phyloP scores from a whole-genome alignment of 1,140 invertebrate genomes.

The Penaeus vannamei region DNA sequence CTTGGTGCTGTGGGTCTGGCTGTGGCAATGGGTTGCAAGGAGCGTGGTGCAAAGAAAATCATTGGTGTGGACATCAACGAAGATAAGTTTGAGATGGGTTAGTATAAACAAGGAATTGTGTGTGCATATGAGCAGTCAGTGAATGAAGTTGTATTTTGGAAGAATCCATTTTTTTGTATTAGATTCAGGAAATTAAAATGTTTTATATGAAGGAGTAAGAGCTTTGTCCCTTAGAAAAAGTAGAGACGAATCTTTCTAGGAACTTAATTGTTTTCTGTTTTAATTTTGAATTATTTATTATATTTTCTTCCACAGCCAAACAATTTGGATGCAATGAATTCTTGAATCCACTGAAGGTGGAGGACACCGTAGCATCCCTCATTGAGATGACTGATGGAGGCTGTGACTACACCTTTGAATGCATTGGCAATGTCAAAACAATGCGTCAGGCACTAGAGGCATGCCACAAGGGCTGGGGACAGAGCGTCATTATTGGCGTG shows the following conservation, averaged over 20 bases:
- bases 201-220: too few species aligned
- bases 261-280: neutral
- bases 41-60: constrained; percentile 90
- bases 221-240: too few species aligned
- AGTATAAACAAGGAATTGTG: constrained; percentile 72
- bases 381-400: constrained; percentile 96
- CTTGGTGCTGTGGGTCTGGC: constrained; percentile 97
- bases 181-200: too few species aligned
- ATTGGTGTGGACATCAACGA: constrained; percentile 96
- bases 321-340: constrained; percentile 93
- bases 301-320: constrained; percentile 77
- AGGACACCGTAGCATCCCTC: constrained; percentile 75
- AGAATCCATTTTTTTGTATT: too few species aligned
- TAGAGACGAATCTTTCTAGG: neutral
- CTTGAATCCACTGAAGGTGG: constrained; percentile 81
- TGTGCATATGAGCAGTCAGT: too few species aligned
- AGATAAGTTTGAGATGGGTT: constrained; percentile 83
- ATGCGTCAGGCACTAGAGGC: constrained; percentile 97
- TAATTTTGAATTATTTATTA: neutral
- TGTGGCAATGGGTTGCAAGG: constrained; percentile 90
- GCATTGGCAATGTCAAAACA: constrained; percentile 95
- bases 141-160: too few species aligned
- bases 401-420: constrained; percentile 98
- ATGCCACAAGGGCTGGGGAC: constrained; percentile 99
- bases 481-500: constrained; percentile 96